Evolutionary conservation across 2,888 invertebrate genomes (phyloP).

Genomic region (Drosophila atripex): DNA sequence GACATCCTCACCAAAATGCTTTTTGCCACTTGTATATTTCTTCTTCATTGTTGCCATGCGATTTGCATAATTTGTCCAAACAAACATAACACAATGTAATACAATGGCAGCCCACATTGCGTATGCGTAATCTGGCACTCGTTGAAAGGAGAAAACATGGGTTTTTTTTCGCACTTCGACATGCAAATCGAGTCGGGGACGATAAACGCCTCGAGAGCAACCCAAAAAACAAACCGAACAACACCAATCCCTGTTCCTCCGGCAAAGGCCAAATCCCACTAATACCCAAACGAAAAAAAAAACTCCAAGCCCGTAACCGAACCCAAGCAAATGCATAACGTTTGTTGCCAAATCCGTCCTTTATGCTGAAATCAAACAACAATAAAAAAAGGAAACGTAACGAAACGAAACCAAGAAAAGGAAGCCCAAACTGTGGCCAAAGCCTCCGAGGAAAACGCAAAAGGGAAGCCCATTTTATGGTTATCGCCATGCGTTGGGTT

Average conservation of each 20-base stretch:
- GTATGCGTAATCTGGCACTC: slow-evolving; percentile 75
- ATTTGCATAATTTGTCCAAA: slow-evolving; percentile 77
- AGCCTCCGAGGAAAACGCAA: slow-evolving; percentile 18
- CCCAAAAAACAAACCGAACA: slow-evolving; percentile 25
- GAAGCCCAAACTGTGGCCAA: slow-evolving; percentile 13
- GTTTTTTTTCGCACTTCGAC: slow-evolving; percentile 50
- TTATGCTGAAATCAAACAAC: slow-evolving; percentile 76
- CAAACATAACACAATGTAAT: slow-evolving; percentile 66
- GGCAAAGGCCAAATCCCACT: slow-evolving; percentile 61
- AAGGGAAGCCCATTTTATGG: slow-evolving; percentile 57
- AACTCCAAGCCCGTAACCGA: slow-evolving; percentile 15
- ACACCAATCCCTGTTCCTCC: slow-evolving; percentile 26
- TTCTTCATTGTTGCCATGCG: slow-evolving; percentile 34
- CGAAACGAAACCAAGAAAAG: slow-evolving; percentile 6
- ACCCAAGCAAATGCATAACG: slow-evolving; percentile 68
- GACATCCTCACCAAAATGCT: slow-evolving; percentile 17
- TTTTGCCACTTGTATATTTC: slow-evolving; percentile 31
- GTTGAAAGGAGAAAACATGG: slow-evolving; percentile 53
- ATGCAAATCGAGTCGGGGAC: slow-evolving; percentile 69
- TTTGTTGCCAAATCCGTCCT: slow-evolving; percentile 71
- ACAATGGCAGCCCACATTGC: slow-evolving; percentile 69
- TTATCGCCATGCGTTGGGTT: slow-evolving; percentile 60
- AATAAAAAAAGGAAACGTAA: slow-evolving; percentile 55
- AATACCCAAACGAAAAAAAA: slow-evolving; percentile 53
- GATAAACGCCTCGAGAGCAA: slow-evolving; percentile 64